Evolutionary conservation across 2,797 vertebrate species (phyloP), one percentile per base, ranked within the genome.

Genomic region (Pachyuromys duprasi): DNA sequence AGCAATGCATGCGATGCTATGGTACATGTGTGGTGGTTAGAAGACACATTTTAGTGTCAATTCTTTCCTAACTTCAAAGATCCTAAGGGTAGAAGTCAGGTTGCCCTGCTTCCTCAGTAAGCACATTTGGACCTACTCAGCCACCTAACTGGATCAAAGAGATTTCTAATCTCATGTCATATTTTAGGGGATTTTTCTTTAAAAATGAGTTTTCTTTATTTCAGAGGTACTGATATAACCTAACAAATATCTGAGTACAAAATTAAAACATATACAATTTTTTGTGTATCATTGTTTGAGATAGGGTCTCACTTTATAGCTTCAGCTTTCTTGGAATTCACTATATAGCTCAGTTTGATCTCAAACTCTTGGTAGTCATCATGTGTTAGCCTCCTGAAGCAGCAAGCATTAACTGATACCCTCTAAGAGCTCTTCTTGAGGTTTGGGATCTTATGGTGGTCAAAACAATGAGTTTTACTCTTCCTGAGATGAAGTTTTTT

Each of bases 401-500:
- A 83, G 31, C 33, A 63, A 75, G 53, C 69, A n/a, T 39, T 62
- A 67, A 31, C 22, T 86, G 49, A 88, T 89, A 15, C 6, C 42
- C 18, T 12, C 8, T 12, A 69, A 53, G 45, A 67, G 31, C 11
- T 14, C 45, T 86, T n/a, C 39, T 70, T 8, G 1, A 28, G 3
- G 28, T 8, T 33, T 53, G 31, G 60, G 28, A 90, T 31, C 0
- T 14, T 63, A 60, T 14, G 63, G 95, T 82, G 15, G 26, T 63
- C 26, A 62, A 78, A 88, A 89, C 3, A 42, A 63, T 33, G 20
- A 63, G 81, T 74, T 60, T 62, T 8, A 15, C 14, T 88, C 4
- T 86, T 89, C n/a, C n/a, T 17, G 20, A 91, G 39, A 39, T 91
- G 53, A 91, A 11, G 5, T 91, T 89, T 31, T 91, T 36, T 79